phyloP scores from a whole-genome alignment of 2,113 vertebrate species.

The Hypocryptadius cinnamomeus region DNA sequence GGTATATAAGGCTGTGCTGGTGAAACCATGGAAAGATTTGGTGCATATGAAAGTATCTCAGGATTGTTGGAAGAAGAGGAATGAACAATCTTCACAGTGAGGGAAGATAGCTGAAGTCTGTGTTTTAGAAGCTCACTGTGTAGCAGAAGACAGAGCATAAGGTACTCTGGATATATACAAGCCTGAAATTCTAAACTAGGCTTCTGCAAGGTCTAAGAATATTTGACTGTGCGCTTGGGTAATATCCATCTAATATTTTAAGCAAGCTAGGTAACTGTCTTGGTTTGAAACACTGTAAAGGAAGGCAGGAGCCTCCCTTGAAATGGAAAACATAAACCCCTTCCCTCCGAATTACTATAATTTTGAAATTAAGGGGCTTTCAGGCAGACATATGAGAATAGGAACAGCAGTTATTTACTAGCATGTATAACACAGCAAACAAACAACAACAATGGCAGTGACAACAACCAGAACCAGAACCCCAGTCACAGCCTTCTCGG shows the following conservation, averaged over 20 bases:
- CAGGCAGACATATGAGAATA: neutral
- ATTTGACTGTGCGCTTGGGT: neutral
- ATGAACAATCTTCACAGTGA: neutral
- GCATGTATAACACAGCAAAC: neutral
- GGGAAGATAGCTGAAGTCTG: neutral
- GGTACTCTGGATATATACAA: fast-evolving
- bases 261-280: neutral
- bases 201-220: neutral
- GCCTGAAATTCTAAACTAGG: neutral
- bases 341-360: neutral
- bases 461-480: neutral
- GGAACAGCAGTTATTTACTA: neutral
- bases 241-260: neutral
- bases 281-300: neutral
- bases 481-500: too few relatives aligned
- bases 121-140: neutral
- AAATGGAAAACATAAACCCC: neutral
- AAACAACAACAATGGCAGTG: neutral
- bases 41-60: neutral
- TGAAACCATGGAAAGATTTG: neutral
- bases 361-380: neutral
- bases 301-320: neutral
- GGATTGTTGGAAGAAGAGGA: neutral
- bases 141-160: neutral
- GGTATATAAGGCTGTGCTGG: neutral